Base-by-base conservation (phyloP, 2,888 invertebrate species). In the Hydriomena furcata region DNA sequence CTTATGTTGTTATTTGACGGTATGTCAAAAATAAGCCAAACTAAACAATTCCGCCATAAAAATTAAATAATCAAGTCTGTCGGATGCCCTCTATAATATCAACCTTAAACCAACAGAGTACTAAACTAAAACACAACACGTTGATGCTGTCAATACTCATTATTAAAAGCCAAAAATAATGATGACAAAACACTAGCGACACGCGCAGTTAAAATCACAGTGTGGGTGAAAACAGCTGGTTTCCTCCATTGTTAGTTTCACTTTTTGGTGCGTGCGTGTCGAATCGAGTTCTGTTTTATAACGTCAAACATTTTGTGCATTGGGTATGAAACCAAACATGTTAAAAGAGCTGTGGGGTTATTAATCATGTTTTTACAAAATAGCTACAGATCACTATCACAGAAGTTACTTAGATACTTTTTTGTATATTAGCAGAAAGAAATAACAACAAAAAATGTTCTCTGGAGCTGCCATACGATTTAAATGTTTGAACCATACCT, bases 141-240 rank as follows among this genome's bases (percentile, higher is more conserved):
- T 65, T 58, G 68, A 68, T 66, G 66, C 80, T 85, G 86, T 87
- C 86, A 86, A 86, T 85, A 83, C 75, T 77, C 73, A 82, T 87
- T 82, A 85, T 75, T 76, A 76, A 76, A 67, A 73, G 71, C 83
- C 79, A 76, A 82, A 87, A 84, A 86, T 87, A 87, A 86, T 83
- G 82, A 84, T 83, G 82, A 84, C 76, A 83, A 82, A 84, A 83
- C 75, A 80, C 73, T 66, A 73, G 64, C 72, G 82, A 83, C 81
- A 79, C 70, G 78, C 70, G 73, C 76, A 77, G 59, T 58, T 54
- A 43, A 50, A 47, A 40, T 43, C 56, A 54, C 7, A 41, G 34
- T 1, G 2, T 10, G 6, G 11, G 7, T 13, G 5, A 5, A 28
- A 40, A 42, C 21, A 49, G 42, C 46, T 50, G 24, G 23, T 7